Percentiles rank a stretch among this genome's conserved stretches.
phyloP scores from a whole-genome alignment of 2,797 vertebrate genomes.

The Borostomias antarcticus region DNA sequence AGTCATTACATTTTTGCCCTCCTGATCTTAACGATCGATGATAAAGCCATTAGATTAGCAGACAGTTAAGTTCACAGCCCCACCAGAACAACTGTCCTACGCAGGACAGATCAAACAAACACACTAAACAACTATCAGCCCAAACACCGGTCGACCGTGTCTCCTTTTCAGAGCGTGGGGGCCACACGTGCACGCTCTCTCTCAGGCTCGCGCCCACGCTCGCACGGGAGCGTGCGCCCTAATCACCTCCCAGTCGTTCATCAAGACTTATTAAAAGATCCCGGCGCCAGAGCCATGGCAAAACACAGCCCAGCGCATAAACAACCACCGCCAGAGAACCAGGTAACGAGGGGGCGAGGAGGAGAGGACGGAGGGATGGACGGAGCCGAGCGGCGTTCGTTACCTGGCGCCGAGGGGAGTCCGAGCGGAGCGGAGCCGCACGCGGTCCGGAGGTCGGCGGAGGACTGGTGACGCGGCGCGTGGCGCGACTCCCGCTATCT shows the following conservation, averaged over 20 bases:
- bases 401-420: constrained; percentile 94
- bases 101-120: constrained; percentile 7
- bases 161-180: constrained; percentile 14
- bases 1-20: constrained; percentile 30
- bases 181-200: constrained; percentile 11
- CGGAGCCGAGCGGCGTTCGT: constrained; percentile 68
- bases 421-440: constrained; percentile 50
- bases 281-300: constrained; percentile 69
- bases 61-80: constrained; percentile 25
- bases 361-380: constrained; percentile 13
- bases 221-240: constrained; percentile 22
- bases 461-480: constrained; percentile 69
- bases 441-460: constrained; percentile 77
- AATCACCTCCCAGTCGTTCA: constrained; percentile 66
- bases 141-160: constrained; percentile 20
- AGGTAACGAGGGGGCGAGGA: constrained; percentile 29
- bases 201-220: constrained; percentile 1
- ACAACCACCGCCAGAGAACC: constrained; percentile 54
- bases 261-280: constrained; percentile 80
- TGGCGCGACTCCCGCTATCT: constrained; percentile 87
- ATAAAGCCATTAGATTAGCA: constrained; percentile 47
- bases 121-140: background rate
- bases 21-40: constrained; percentile 56
- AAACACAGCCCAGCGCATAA: constrained; percentile 58
- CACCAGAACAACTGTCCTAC: constrained; percentile 24